A percentile compares a stretch with the other conserved stretches of the same genome.
These are phyloP conservation scores for Pammene fasciana DNA, from an alignment of 2,888 invertebrate genomes.

Conservation along the genomic window DNA sequence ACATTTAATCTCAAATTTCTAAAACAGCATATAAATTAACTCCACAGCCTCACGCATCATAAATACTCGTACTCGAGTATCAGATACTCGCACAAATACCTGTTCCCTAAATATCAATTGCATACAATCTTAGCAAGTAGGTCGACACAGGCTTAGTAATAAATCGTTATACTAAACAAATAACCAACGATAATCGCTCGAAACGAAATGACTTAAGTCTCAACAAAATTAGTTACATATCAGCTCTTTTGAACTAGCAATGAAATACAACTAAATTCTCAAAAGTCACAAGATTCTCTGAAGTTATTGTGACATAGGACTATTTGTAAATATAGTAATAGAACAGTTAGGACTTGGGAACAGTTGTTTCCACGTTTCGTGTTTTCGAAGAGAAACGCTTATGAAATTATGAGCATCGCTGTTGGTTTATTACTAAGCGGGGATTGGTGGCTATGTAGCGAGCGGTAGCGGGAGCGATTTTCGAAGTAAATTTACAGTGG, in stretches of 20 bases:
- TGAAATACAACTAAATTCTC: not conserved
- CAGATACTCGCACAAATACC: conserved; percentile 28
- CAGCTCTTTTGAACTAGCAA: not conserved
- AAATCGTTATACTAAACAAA: conserved; percentile 38
- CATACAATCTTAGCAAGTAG: conserved; percentile 40
- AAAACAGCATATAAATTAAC: conserved; percentile 15
- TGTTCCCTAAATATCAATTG: conserved; percentile 38
- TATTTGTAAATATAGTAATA: not conserved
- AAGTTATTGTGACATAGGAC: not conserved
- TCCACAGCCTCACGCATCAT: conserved; percentile 14
- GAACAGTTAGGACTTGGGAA: conserved; percentile 32
- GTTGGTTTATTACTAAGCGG: conserved; percentile 47
- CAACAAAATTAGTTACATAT: not conserved
- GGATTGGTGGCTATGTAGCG: conserved; percentile 21
- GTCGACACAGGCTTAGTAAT: conserved; percentile 39
- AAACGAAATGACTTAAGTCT: conserved; percentile 13
- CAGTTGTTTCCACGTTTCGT: conserved; percentile 43
- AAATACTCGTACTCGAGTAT: conserved; percentile 34
- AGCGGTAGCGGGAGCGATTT: conserved; percentile 43
- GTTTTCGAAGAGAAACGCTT: conserved; percentile 47
- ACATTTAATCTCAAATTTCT: conserved; percentile 14
- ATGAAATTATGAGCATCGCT: conserved; percentile 49
- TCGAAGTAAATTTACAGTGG: not conserved
- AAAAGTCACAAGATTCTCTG: conserved; percentile 11
- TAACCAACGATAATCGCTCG: conserved; percentile 7